Percentiles rank a stretch among this genome's conserved stretches.
Conservation (phyloP, 2,113 vertebrate species). For the Etheostoma cragini region DNA sequence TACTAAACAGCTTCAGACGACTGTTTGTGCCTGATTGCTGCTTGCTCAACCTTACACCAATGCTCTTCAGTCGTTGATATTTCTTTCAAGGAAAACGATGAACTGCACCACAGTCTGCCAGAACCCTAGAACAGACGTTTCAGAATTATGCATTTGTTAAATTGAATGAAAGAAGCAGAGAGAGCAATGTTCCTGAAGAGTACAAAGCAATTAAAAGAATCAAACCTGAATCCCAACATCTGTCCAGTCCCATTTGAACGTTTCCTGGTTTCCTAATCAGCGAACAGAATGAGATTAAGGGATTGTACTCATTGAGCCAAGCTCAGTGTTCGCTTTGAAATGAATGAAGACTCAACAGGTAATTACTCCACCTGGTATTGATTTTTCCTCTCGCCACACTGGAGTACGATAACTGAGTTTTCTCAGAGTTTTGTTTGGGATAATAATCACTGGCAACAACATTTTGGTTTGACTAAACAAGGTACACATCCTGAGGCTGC, state of each 20-base stretch:
- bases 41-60: slow-evolving; percentile 49
- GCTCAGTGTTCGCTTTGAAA: slow-evolving; percentile 92
- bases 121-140: slow-evolving; percentile 14
- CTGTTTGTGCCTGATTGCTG: slow-evolving; percentile 62
- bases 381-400: slow-evolving; percentile 89
- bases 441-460: slow-evolving; percentile 7
- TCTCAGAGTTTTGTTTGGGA: slow-evolving; percentile 57
- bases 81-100: slow-evolving; percentile 37
- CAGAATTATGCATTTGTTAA: slow-evolving; percentile 38
- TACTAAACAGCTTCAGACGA: slow-evolving; percentile 36
- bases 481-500: neutral
- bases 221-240: slow-evolving; percentile 94
- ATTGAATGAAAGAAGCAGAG: slow-evolving; percentile 38
- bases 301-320: slow-evolving; percentile 97
- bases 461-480: slow-evolving; percentile 6
- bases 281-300: slow-evolving; percentile 97
- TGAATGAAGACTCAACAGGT: slow-evolving; percentile 95
- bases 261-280: slow-evolving; percentile 94
- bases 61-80: slow-evolving; percentile 30
- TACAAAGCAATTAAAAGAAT: slow-evolving; percentile 99
- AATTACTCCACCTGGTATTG: slow-evolving; percentile 98
- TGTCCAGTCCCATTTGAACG: slow-evolving; percentile 95
- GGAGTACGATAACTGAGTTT: slow-evolving; percentile 88
- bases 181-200: slow-evolving; percentile 58
- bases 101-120: slow-evolving; percentile 10